phyloP scores from a whole-genome alignment of 30 jellyfish, hydroid and myxozoan genomes.

The Hydractinia symbiolongicarpus region DNA sequence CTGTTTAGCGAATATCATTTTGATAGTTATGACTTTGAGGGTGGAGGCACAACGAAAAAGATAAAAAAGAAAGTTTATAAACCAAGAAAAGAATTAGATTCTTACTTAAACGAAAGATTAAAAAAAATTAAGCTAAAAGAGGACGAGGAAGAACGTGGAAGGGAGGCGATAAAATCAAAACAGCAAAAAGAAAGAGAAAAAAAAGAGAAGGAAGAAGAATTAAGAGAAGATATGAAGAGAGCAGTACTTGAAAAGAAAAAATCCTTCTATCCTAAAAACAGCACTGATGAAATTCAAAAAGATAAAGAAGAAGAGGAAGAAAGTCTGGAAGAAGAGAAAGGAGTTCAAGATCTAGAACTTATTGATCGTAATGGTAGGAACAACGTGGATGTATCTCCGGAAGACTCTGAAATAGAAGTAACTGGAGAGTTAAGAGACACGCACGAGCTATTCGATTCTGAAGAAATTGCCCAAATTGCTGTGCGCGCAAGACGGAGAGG shows the following conservation, averaged over 20 bases:
- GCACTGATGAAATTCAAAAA: no score
- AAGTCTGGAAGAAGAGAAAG: background rate
- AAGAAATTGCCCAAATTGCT: background rate
- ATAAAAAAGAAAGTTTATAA: background rate
- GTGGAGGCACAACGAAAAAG: background rate
- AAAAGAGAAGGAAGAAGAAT: background rate
- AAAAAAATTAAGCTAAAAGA: background rate
- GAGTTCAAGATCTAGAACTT: background rate
- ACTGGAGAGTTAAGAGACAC: conserved; percentile 17
- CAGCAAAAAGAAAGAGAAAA: background rate
- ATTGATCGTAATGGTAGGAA: background rate
- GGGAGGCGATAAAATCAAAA: background rate
- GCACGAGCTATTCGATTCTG: conserved; percentile 1
- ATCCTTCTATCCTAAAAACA: background rate
- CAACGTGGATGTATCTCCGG: background rate
- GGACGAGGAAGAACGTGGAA: background rate
- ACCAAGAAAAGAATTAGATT: background rate
- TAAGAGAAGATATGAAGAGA: background rate
- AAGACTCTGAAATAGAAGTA: background rate
- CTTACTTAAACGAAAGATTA: conserved; percentile 9
- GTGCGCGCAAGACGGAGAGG: background rate
- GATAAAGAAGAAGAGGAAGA: background rate
- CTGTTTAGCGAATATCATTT: conserved; percentile 16
- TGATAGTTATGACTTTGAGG: conserved; percentile 15
- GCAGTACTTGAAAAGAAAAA: conserved; percentile 1